Evolutionary conservation across 2,888 invertebrate species (phyloP), one percentile per base, ranked within the genome.

Genomic region (Hipparchia semele): DNA sequence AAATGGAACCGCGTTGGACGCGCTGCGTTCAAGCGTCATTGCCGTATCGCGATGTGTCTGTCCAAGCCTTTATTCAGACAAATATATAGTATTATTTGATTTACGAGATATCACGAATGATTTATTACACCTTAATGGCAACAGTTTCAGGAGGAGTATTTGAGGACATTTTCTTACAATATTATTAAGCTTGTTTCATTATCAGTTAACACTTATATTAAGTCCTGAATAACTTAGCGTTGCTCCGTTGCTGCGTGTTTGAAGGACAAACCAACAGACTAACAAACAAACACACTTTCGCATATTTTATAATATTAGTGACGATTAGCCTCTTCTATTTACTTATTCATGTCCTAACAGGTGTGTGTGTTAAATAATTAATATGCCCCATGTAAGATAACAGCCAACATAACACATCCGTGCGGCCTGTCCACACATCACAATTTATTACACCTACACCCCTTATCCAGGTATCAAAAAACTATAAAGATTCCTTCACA

Each of bases 401-500:
- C 70, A 73, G 59, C 72, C 70, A 60, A 82, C 78, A 77, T 80
- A 79, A 79, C 78, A 75, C 72, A 76, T 74, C 74, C 81, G 83
- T 80, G 79, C 76, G 80, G 80, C 76, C 79, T 83, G 87, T 89
- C 87, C 83, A 87, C 87, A 84, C 84, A 83, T 84, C 77, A 80
- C 87, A 87, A 90, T 89, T 90, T 89, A 91, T 87, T 81, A 84
- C 83, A 75, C 56, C 58, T 33, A 51, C 9, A 58, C 33, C 83
- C 84, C 85, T 82, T 83, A 87, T 87, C 87, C 86, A 86, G 84
- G 89, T 89, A 90, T 69, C 73, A 64, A 68, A 70, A 67, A 51
- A 12, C 23, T 75, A 76, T 81, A 49, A 54, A 86, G 86, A 87
- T 86, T 82, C 82, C 70, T 79, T 80, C 82, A 83, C 6, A 6